Evolutionary conservation across 2,888 invertebrate species (phyloP).

Genomic region (Bedellia somnulentella): DNA sequence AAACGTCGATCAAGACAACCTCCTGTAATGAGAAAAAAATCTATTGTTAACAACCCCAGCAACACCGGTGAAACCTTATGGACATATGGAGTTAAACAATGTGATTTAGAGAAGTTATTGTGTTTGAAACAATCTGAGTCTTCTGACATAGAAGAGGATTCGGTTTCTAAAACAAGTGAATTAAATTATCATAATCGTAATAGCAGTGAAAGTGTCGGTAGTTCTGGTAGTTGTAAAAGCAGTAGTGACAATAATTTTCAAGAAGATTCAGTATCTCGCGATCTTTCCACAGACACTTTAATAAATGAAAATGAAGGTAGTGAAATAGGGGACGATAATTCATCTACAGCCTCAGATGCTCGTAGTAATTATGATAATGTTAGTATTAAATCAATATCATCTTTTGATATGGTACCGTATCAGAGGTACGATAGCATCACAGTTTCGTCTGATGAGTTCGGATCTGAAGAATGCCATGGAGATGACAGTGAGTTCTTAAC

Average conservation of each 20-base stretch:
- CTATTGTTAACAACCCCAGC: conserved; percentile 23
- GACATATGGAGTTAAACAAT: conserved; percentile 51
- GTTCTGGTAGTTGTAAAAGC: conserved; percentile 27
- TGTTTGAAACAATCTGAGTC: conserved; percentile 41
- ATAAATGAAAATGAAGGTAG: conserved; percentile 37
- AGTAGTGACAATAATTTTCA: conserved; percentile 26
- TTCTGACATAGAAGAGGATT: conserved; percentile 41
- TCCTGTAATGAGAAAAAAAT: conserved; percentile 46
- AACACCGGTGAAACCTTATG: conserved; percentile 38
- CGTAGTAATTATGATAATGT: conserved; percentile 51
- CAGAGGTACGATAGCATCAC: conserved; percentile 55
- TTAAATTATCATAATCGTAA: conserved; percentile 29
- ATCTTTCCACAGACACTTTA: conserved; percentile 49
- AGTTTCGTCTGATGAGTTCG: conserved; percentile 53
- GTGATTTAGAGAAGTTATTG: conserved; percentile 43
- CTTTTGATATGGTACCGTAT: conserved; percentile 52
- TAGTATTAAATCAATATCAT: conserved; percentile 53
- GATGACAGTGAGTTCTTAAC: conserved; percentile 49
- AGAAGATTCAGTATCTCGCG: conserved; percentile 38
- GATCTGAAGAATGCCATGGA: conserved; percentile 51
- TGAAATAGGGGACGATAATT: conserved; percentile 29
- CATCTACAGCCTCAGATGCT: conserved; percentile 30
- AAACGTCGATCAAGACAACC: conserved; percentile 40
- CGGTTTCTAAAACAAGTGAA: conserved; percentile 11
- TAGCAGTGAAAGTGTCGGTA: conserved; percentile 19